Evolutionary conservation across 2,113 vertebrate species (phyloP).

Genomic region (Xiphophorus hellerii): DNA sequence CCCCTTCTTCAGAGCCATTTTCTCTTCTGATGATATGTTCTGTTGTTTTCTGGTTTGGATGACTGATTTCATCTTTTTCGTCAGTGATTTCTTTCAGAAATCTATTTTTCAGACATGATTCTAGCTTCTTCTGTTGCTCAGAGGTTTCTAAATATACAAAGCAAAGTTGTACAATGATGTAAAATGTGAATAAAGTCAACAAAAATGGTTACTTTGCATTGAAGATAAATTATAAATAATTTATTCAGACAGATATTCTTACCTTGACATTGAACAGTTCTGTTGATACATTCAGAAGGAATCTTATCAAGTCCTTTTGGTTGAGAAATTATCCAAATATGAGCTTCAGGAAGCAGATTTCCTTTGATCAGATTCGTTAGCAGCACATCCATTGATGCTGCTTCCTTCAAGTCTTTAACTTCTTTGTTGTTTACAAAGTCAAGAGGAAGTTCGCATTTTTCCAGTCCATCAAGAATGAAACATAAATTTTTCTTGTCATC

Average conservation of each 20-base stretch:
- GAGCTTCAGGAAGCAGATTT: slow-evolving; percentile 13
- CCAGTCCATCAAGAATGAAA: slow-evolving; percentile 51
- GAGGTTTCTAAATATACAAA: not conserved
- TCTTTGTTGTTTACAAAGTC: no score
- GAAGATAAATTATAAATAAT: not conserved
- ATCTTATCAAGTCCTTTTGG: slow-evolving; percentile 7
- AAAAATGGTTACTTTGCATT: no score
- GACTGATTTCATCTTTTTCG: not conserved
- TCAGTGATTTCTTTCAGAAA: not conserved
- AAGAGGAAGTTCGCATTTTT: slow-evolving; percentile 1
- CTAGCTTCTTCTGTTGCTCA: not conserved
- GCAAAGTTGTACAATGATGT: not conserved
- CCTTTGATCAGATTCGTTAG: slow-evolving; percentile 9
- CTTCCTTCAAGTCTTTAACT: not conserved
- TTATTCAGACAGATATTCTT: no score
- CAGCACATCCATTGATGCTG: slow-evolving; percentile 12
- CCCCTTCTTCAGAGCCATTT: not conserved
- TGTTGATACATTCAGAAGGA: not conserved
- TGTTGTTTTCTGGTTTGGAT: not conserved
- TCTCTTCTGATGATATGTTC: not conserved
- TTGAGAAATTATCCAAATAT: slow-evolving; percentile 46
- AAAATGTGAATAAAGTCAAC: not conserved
- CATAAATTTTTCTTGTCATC: not conserved
- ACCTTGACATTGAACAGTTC: slow-evolving; percentile 36
- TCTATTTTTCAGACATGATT: not conserved